A percentile compares a stretch with the other conserved stretches of the same genome.
Conservation (phyloP, 2,888 invertebrate genomes). For the Sinohyriopsis cumingii region DNA sequence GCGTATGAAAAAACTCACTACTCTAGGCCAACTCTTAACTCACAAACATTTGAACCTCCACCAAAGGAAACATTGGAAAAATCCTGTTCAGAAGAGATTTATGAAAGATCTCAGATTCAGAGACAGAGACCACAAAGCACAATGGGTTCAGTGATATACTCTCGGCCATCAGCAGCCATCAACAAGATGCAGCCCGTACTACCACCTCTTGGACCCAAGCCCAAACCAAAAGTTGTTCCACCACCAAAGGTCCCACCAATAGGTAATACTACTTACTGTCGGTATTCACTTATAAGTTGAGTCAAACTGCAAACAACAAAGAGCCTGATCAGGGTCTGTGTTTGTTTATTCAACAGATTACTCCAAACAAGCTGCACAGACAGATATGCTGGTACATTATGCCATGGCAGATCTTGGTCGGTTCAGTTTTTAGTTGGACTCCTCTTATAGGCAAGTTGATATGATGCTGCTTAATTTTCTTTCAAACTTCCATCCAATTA, state of each 20-base stretch:
- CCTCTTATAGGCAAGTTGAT: too few relatives aligned
- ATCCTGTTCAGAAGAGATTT: constrained; percentile 26
- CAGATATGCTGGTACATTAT: too few relatives aligned
- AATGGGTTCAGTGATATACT: constrained; percentile 38
- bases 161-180: constrained; percentile 59
- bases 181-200: constrained; percentile 65
- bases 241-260: constrained; percentile 59
- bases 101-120: constrained; percentile 24
- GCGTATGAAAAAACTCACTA: constrained; percentile 87
- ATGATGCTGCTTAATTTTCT: too few relatives aligned
- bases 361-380: background rate
- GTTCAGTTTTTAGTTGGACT: too few relatives aligned
- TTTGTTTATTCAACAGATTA: background rate
- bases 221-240: constrained; percentile 61
- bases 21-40: constrained; percentile 87
- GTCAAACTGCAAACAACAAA: too few relatives aligned
- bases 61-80: constrained; percentile 69
- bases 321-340: background rate
- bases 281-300: background rate
- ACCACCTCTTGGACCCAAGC: constrained; percentile 65
- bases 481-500: too few relatives aligned
- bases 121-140: constrained; percentile 47
- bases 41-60: constrained; percentile 89
- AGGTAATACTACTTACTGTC: constrained; percentile 28
- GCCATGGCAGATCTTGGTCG: too few relatives aligned